Evolutionary conservation across 2,113 vertebrate species (phyloP), one percentile per base, ranked within the genome.

Genomic region (Sylvia atricapilla): DNA sequence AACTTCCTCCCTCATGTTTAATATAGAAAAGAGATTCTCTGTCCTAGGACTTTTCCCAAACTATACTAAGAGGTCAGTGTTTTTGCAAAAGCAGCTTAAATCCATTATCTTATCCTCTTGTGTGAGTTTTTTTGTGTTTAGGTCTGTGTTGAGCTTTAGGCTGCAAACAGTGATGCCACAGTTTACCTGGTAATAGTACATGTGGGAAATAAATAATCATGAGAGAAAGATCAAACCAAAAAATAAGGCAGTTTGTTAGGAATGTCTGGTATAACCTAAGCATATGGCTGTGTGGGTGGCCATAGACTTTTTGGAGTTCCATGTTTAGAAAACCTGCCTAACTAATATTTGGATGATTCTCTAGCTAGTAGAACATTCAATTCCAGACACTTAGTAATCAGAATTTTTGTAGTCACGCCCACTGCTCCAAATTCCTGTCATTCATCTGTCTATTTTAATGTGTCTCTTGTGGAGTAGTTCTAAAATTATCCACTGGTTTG

Each of bases 391-490:
- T 86, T 70, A 79, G 72, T 86, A 94, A 80, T 80, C 27, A 77
- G 55, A 83, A 41, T 90, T 96, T 92, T 86, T 93, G 75, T 89
- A 95, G 87, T 89, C 63, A 87, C 33, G 7, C 89, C 67, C 70
- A 77, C 90, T 1, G 8, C 79, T 96, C 74, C 35, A 74, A 75
- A 93, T 90, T 87, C 67, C 24, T 83, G 55, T 91, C 50, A 70
- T 90, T 95, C 92, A 92, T 84, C 70, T 93, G 80, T 44, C 67
- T 93, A 55, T 94, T 96, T 94, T 94, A 91, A 91, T 2, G 7
- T 88, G 43, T 76, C 67, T 93, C 63, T 91, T 66, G 20, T 76
- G 82, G 72, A 88, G 82, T 56, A 85, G 75, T 84, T 80, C 67
- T 96, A 93, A 91, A 96, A 93, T 95, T 84, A 93, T 22, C 39